Base-by-base conservation (phyloP, 2,113 vertebrate genomes). In the Brachypteracias leptosomus region DNA sequence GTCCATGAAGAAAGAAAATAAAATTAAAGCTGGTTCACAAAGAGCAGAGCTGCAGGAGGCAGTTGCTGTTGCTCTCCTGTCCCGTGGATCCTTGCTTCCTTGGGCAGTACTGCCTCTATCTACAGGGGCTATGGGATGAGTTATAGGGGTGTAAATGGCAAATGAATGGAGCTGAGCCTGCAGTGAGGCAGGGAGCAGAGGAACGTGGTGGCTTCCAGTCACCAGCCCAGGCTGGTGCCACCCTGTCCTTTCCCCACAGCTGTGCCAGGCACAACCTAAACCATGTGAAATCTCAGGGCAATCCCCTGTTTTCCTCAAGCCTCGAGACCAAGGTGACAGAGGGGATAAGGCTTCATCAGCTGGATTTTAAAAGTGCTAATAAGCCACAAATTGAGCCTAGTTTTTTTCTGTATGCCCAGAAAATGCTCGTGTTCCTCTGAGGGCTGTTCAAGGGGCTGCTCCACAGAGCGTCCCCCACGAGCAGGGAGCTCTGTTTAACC, bases 41-140 rank as follows among this genome's bases (percentile, higher is more conserved):
- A 46, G 58, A 3, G 55, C 40, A 55, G 78, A 68, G 67, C 57
- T 70, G 66, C 70, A 42, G 81, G 54, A 65, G 52, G 25, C 81
- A 47, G 55, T 49, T 61, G 40, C 3, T 22, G 1, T 1, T n/a
- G 42, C 38, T 38, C 46, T 55, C 28, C 40, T 22, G 59, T 14
- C 25, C 20, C 2, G 0, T 0, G 0, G 10, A 47, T 20, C 31
- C 38, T 35, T 3, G 3, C 33, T 24, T 2, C 6, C 22, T 20
- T 16, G 52, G 58, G 62, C 58, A 59, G 13, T 44, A 3, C 36
- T 57, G 28, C 31, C 62, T 58, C 71, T 14, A 16, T 9, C 47
- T 2, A 42, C 42, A 0, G 9, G 22, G 49, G 20, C 26, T 49
- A 7, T 17, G 57, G 33, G 36, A 7, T 40, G 42, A 18, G 3